Conservation (phyloP, 2,888 invertebrate species). For the Synergus itoensis region DNA sequence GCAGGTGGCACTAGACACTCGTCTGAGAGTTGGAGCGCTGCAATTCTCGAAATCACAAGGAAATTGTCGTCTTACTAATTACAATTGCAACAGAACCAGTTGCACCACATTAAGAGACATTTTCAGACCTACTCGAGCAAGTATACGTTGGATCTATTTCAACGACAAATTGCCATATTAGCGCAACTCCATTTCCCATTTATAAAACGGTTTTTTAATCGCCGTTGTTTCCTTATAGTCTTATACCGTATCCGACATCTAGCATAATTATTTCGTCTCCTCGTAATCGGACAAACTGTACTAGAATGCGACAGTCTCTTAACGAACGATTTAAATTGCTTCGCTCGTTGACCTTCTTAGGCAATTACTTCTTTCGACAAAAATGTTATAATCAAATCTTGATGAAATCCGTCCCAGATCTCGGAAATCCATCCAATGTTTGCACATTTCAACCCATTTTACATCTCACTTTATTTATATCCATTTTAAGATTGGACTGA, state of each 20-base stretch:
- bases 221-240: conserved; percentile 25
- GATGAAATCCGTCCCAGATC: conserved; percentile 31
- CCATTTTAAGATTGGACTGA: not conserved
- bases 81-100: conserved; percentile 38
- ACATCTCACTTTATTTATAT: not conserved
- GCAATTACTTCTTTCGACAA: conserved; percentile 39
- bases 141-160: conserved; percentile 32
- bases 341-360: conserved; percentile 38
- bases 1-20: conserved; percentile 29
- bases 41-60: conserved; percentile 34
- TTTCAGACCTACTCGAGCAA: conserved; percentile 17
- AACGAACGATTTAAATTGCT: conserved; percentile 40
- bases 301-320: conserved; percentile 39
- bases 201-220: conserved; percentile 30
- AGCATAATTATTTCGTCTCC: conserved; percentile 35
- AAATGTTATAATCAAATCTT: conserved; percentile 39
- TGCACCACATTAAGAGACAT: conserved; percentile 40
- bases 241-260: conserved; percentile 38
- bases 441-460: not conserved
- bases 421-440: conserved; percentile 17
- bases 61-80: conserved; percentile 36
- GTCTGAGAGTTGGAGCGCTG: not conserved
- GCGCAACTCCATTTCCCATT: conserved; percentile 39
- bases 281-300: conserved; percentile 33
- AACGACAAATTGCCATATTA: conserved; percentile 41